Conservation (phyloP, 2,113 vertebrate genomes). For the Xenopus laevis region DNA sequence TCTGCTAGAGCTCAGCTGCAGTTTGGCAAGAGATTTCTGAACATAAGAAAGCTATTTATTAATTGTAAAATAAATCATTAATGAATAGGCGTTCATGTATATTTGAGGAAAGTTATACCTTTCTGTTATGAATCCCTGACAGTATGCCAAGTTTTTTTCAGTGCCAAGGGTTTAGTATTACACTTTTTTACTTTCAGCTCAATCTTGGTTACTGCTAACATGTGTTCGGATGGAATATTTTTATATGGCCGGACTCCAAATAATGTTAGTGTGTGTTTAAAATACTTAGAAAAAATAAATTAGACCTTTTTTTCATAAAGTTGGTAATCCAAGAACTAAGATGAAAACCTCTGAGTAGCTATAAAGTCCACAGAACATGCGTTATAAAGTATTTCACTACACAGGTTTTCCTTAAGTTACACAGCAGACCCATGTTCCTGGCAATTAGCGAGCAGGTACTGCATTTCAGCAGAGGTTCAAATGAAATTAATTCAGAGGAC, state of each 20-base stretch:
- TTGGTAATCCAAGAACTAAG: constrained; percentile 64
- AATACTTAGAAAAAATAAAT: constrained; percentile 84
- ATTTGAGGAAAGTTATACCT: constrained; percentile 66
- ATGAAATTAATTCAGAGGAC: constrained; percentile 17
- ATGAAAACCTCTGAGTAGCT: constrained; percentile 62
- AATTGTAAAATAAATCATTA: constrained; percentile 48
- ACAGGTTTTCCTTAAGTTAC: constrained; percentile 35
- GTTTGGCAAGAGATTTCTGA: constrained; percentile 39
- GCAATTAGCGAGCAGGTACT: constrained; percentile 27
- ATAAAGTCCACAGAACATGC: constrained; percentile 48
- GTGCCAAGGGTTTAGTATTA: constrained; percentile 74
- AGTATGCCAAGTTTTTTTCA: constrained; percentile 62
- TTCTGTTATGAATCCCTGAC: constrained; percentile 63
- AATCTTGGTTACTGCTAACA: constrained; percentile 77
- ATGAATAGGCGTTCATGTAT: constrained; percentile 47
- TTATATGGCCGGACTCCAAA: constrained; percentile 77
- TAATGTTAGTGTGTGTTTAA: constrained; percentile 81
- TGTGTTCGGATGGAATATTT: constrained; percentile 80
- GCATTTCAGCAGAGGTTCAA: constrained; percentile 14
- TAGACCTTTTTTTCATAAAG: constrained; percentile 67
- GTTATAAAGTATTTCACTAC: constrained; percentile 40
- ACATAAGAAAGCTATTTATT: constrained; percentile 46
- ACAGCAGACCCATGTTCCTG: constrained; percentile 24
- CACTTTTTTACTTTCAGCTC: constrained; percentile 71
- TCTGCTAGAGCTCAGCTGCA: constrained; percentile 22